Percentiles rank a stretch among this genome's conserved stretches.
Conservation (phyloP, 2,113 vertebrate genomes). For the Candoia aspera region DNA sequence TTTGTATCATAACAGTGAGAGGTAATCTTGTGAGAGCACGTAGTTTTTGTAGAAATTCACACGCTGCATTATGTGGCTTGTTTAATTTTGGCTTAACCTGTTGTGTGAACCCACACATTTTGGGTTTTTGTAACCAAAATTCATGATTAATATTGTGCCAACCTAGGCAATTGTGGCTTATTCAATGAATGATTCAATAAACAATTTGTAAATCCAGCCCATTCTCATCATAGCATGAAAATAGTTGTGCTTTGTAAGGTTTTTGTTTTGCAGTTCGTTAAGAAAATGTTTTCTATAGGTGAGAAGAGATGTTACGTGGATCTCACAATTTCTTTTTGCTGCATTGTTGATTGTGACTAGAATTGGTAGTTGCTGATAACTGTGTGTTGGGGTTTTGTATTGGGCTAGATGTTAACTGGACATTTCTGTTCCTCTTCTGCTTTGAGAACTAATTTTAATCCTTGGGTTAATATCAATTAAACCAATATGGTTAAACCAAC, state of each 20-base stretch:
- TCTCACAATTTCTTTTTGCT: neutral
- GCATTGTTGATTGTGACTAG: neutral
- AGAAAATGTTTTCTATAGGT: neutral
- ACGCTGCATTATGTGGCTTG: neutral
- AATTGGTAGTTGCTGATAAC: neutral
- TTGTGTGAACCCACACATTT: neutral
- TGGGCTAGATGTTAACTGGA: neutral
- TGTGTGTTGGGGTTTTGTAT: neutral
- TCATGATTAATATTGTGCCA: neutral
- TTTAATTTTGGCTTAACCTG: neutral
- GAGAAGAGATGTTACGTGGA: neutral
- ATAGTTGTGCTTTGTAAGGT: constrained; percentile 24
- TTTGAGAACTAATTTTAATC: neutral
- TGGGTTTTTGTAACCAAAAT: neutral
- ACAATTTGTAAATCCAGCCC: neutral
- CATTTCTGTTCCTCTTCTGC: neutral
- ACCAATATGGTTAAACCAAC: neutral
- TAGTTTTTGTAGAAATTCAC: neutral
- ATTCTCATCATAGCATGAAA: constrained; percentile 10
- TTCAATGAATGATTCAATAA: neutral
- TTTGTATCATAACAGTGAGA: neutral
- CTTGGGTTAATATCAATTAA: neutral
- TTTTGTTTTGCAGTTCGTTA: neutral
- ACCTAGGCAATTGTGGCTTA: neutral
- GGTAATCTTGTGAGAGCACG: neutral